Conservation (phyloP, 1,140 invertebrate genomes). For the Macrobrachium nipponense region DNA sequence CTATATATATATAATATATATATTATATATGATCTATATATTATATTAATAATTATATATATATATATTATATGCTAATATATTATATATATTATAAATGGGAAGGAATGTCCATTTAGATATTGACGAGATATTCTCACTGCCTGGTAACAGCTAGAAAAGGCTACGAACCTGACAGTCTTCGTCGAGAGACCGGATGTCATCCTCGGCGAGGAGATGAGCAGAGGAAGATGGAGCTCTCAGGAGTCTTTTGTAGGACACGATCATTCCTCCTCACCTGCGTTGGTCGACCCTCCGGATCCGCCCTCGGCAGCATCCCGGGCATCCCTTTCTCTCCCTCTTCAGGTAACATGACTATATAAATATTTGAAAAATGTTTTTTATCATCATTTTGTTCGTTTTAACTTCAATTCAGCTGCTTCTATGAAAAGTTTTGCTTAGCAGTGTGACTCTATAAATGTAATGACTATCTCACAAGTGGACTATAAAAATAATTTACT, state of each 20-base stretch:
- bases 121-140: not conserved
- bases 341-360: constrained; percentile 1
- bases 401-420: no score
- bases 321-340: constrained; percentile 20
- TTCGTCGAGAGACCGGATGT: not conserved
- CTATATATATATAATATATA: not conserved
- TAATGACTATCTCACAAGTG: no score
- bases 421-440: no score
- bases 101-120: not conserved
- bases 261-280: not conserved
- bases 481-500: not conserved
- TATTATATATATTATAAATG: not conserved
- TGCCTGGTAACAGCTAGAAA: not conserved
- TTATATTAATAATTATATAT: not conserved
- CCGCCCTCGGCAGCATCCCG: constrained; percentile 7
- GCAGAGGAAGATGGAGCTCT: not conserved
- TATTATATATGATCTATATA: constrained; percentile 7
- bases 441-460: no score
- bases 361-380: no score
- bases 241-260: not conserved
- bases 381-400: no score
- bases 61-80: no score
- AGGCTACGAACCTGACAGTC: constrained; percentile 10
- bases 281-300: not conserved
- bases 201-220: not conserved